Evolutionary conservation across 35 echinoderm and acorn worm species (phyloP), one percentile per base, ranked within the genome.

Genomic region (Amphiura filiformis): DNA sequence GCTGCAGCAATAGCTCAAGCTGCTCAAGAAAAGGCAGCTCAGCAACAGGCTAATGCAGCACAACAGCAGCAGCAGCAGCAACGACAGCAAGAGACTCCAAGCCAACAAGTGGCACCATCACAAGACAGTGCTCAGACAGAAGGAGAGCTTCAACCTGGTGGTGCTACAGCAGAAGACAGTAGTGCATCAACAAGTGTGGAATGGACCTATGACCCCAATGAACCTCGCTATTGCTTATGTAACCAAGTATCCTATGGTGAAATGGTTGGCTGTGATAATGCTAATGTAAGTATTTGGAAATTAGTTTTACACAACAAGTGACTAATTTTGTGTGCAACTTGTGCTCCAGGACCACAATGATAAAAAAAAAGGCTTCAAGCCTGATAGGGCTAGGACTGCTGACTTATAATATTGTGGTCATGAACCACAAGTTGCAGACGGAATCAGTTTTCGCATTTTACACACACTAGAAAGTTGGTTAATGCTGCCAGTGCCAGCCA

Each of bases 161-260:
- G 76, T 65, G 44, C 77, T 32, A 35, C 91, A 37, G 78, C 86
- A 61, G 75, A 93, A 56, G 77, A 75, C 35, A 57, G 91, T 79
- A 80, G 83, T 11, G 57, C 89, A 49, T 20, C 85, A 47, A 82
- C 84, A 84, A 79, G 52, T 52, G 81, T 56, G 52, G 37, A 99
- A 15, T 99, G 96, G 96, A 88, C 96, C 0, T 99, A 92, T 39
- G 96, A 99, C 52, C 96, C 96, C 0, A 99, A 99, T 88, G 96
- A 99, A 75, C 96, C 96, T 14, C 85, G 96, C 49, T 99, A 99
- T 85, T 99, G 96, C 40, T 75, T 95, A 13, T 99, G 96, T 82
- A 99, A 99, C 36, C 96, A 99, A 81, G 96, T 99, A 14, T 99
- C 96, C 7, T 99, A 99, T 87, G 96, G 96, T 17, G 93, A 99